Conservation (phyloP, 2,113 vertebrate species). For the Mirounga angustirostris region DNA sequence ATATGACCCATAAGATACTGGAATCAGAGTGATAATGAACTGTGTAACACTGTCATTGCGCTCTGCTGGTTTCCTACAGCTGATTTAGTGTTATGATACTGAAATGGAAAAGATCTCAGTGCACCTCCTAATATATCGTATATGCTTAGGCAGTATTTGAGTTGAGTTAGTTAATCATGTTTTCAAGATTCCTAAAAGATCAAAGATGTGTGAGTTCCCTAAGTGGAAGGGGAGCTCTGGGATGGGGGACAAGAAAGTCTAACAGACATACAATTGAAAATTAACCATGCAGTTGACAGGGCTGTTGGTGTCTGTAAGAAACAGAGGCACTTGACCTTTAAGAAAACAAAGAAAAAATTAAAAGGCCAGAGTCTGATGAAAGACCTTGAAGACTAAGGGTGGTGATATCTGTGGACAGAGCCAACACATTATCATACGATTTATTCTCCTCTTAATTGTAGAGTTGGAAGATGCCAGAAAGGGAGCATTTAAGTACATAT, state of each 20-base stretch:
- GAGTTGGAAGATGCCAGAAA: constrained; percentile 54
- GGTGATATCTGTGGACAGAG: constrained; percentile 29
- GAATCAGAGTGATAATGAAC: background rate
- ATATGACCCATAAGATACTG: background rate
- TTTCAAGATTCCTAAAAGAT: constrained; percentile 12
- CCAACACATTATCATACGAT: constrained; percentile 47
- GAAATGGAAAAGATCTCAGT: background rate
- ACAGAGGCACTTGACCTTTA: constrained; percentile 65
- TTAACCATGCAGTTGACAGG: background rate
- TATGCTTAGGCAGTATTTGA: background rate
- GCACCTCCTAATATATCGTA: background rate
- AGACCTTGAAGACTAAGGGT: constrained; percentile 45
- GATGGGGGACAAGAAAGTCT: background rate
- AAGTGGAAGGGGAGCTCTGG: background rate
- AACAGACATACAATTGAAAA: background rate
- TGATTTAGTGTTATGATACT: background rate
- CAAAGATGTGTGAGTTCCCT: background rate
- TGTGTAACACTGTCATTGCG: background rate
- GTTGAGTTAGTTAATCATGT: background rate
- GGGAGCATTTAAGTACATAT: constrained; percentile 36
- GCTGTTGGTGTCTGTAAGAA: background rate
- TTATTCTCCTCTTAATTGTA: constrained; percentile 62
- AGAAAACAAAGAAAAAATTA: constrained; percentile 46
- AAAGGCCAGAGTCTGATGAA: constrained; percentile 29
- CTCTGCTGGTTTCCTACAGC: background rate